phyloP scores from a whole-genome alignment of 2,113 vertebrate genomes.

The Urocynchramus pylzowi region DNA sequence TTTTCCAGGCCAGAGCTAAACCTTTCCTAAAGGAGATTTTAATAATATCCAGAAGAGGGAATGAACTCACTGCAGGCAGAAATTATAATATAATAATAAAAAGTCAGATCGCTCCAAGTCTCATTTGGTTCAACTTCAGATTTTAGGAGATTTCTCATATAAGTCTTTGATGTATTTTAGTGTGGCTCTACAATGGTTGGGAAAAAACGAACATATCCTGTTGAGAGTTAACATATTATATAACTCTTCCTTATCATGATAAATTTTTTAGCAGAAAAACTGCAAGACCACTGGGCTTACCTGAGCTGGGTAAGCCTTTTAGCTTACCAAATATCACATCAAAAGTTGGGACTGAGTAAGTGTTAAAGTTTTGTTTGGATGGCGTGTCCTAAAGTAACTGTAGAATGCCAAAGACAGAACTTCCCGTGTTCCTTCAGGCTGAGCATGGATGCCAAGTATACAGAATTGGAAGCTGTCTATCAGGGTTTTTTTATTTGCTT shows the following conservation, averaged over 20 bases:
- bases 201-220: neutral
- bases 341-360: neutral
- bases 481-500: neutral
- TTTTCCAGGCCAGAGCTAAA: neutral
- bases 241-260: neutral
- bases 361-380: constrained; percentile 27
- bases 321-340: neutral
- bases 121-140: neutral
- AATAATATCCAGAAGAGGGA: neutral
- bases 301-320: neutral
- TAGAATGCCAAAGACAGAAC: constrained; percentile 16
- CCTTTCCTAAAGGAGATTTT: neutral
- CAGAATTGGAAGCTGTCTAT: constrained; percentile 44
- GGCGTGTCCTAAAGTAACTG: constrained; percentile 15
- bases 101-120: neutral
- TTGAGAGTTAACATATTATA: neutral
- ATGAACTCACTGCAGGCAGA: neutral
- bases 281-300: neutral
- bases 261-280: neutral
- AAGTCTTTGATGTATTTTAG: neutral
- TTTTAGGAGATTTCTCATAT: neutral
- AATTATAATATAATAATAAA: neutral
- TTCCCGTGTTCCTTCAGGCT: constrained; percentile 40
- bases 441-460: constrained; percentile 30
- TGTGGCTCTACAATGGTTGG: neutral